Percentiles rank a stretch among this genome's conserved stretches.
These are phyloP conservation scores for Barnardius zonarius DNA, from an alignment of 2,113 vertebrate genomes.

Conservation along the genomic window DNA sequence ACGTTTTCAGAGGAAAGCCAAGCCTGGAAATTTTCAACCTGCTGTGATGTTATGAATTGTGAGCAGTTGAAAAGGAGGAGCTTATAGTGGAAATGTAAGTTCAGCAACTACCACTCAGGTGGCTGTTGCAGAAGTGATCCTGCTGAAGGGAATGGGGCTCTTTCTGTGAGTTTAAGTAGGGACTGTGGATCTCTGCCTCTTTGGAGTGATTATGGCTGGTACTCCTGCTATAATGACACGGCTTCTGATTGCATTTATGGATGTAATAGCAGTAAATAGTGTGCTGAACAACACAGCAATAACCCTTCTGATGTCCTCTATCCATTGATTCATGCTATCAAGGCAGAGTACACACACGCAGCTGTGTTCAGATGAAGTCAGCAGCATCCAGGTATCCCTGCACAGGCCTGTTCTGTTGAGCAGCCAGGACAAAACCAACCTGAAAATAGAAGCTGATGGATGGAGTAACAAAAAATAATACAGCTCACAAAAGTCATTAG, in stretches of 20 bases:
- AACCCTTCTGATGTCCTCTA: background rate
- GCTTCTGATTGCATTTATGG: slow-evolving; percentile 18
- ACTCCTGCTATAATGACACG: background rate
- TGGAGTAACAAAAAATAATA: background rate
- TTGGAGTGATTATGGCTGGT: background rate
- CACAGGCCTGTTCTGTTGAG: background rate
- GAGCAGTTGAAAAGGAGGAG: background rate
- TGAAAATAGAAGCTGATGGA: background rate
- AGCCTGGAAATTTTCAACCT: background rate
- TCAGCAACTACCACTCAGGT: background rate
- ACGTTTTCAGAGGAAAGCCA: background rate
- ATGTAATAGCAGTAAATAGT: background rate
- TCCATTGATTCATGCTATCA: background rate
- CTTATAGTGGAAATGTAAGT: background rate
- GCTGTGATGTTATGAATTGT: background rate
- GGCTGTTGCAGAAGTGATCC: background rate
- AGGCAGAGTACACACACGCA: background rate
- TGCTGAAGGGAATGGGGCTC: background rate
- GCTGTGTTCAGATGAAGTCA: background rate
- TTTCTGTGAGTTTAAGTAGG: background rate
- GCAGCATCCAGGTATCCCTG: background rate
- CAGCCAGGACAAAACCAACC: background rate
- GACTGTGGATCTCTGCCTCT: background rate
- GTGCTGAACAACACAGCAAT: background rate
- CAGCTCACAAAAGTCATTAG: background rate